Evolutionary conservation across 2,888 invertebrate species (phyloP).

Genomic region (Morinoia aosen): DNA sequence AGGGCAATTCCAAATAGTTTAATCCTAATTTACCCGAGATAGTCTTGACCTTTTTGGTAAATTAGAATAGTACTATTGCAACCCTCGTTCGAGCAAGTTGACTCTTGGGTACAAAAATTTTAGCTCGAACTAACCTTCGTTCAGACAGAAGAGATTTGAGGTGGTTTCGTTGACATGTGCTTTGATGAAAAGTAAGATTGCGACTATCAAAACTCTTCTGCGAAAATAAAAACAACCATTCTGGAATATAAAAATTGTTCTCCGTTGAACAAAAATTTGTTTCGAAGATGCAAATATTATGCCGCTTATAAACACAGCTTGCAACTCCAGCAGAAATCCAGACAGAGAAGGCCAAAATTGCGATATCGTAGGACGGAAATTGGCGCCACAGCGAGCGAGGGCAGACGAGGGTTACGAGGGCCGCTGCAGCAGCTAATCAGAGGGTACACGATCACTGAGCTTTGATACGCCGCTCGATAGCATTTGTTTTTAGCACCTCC

Average conservation of each 20-base stretch:
- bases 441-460: neutral
- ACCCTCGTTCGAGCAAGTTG: neutral
- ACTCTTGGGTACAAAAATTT: neutral
- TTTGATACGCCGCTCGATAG: conserved; percentile 14
- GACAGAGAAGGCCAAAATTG: neutral
- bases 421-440: neutral
- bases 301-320: neutral
- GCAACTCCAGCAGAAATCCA: neutral
- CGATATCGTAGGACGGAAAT: neutral
- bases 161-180: neutral
- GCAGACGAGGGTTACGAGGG: neutral
- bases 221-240: neutral
- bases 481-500: conserved; percentile 34
- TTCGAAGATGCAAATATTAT: neutral
- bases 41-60: neutral
- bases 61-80: neutral
- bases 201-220: neutral
- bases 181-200: neutral
- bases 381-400: neutral
- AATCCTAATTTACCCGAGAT: neutral
- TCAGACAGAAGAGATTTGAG: no score
- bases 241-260: neutral
- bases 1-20: no score
- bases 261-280: neutral
- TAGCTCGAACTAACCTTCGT: neutral